These are phyloP conservation scores for Pyrgilauda ruficollis DNA, from an alignment of 2,113 vertebrate genomes.

Conservation along the genomic window DNA sequence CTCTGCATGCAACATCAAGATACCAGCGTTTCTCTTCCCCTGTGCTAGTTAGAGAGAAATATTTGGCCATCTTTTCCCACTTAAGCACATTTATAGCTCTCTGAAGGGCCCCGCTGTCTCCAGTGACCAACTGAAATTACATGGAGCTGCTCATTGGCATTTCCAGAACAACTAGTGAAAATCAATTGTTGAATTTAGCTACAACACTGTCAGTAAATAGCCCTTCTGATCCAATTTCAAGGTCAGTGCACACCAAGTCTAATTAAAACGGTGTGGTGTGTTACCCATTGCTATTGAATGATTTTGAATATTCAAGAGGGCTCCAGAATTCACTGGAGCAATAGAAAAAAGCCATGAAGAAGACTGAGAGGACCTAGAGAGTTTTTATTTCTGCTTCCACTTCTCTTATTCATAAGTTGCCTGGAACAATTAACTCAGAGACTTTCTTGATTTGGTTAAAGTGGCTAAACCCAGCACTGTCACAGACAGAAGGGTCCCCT, in stretches of 20 bases:
- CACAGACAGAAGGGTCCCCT: neutral
- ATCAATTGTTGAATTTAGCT: conserved; percentile 45
- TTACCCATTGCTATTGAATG: neutral
- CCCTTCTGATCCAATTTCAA: conserved; percentile 42
- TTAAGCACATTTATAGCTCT: neutral
- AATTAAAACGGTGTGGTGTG: conserved; percentile 27
- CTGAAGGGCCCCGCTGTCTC: neutral
- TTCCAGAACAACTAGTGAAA: conserved; percentile 36
- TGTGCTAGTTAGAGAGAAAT: neutral
- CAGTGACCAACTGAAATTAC: neutral
- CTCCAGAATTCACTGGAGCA: neutral
- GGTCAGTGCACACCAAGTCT: conserved; percentile 6
- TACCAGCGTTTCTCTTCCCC: neutral
- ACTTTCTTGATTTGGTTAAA: neutral
- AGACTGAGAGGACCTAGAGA: neutral
- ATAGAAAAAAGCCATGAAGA: neutral
- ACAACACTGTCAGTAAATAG: neutral
- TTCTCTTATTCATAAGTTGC: neutral
- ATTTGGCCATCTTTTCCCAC: neutral
- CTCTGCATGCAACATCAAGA: neutral
- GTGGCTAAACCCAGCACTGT: neutral
- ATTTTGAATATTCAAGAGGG: neutral
- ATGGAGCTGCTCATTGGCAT: neutral
- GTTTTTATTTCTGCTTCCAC: neutral
- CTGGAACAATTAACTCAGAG: neutral